Evolutionary conservation across 1,140 invertebrate genomes (phyloP).

Genomic region (Trichonephila inaurata): DNA sequence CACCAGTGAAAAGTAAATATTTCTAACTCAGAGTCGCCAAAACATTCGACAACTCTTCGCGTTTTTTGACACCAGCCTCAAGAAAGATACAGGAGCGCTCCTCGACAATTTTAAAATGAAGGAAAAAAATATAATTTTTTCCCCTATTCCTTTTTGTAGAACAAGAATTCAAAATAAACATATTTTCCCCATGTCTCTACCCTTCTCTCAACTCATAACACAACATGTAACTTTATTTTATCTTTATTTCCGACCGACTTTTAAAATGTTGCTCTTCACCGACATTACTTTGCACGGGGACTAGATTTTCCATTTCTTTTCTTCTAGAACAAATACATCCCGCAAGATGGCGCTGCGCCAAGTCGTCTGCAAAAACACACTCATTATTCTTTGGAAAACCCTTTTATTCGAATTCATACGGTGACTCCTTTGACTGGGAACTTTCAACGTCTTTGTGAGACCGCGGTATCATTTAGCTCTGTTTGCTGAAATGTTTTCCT

Average conservation of each 20-base stretch:
- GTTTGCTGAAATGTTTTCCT: conserved; percentile 4
- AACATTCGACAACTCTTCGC: too few species aligned
- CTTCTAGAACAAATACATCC: background rate
- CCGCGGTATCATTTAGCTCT: background rate
- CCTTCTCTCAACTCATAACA: background rate
- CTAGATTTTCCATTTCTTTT: background rate
- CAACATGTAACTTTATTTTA: background rate
- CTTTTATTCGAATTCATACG: background rate
- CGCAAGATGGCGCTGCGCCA: conserved; percentile 20
- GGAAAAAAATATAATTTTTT: background rate
- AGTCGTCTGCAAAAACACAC: background rate
- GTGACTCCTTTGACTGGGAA: background rate
- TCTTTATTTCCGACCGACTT: background rate
- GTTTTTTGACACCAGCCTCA: background rate
- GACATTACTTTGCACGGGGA: too few species aligned
- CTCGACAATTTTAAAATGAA: background rate
- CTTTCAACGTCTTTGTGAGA: conserved; percentile 2
- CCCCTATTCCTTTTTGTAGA: background rate
- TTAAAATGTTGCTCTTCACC: background rate
- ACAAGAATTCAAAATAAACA: conserved; percentile 24
- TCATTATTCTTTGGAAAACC: conserved; percentile 8
- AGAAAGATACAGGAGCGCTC: background rate
- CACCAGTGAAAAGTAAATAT: too few species aligned
- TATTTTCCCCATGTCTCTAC: background rate
- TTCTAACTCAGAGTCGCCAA: too few species aligned